These are phyloP conservation scores for Eubucco bourcierii DNA, from an alignment of 2,113 vertebrate species.

Conservation along the genomic window DNA sequence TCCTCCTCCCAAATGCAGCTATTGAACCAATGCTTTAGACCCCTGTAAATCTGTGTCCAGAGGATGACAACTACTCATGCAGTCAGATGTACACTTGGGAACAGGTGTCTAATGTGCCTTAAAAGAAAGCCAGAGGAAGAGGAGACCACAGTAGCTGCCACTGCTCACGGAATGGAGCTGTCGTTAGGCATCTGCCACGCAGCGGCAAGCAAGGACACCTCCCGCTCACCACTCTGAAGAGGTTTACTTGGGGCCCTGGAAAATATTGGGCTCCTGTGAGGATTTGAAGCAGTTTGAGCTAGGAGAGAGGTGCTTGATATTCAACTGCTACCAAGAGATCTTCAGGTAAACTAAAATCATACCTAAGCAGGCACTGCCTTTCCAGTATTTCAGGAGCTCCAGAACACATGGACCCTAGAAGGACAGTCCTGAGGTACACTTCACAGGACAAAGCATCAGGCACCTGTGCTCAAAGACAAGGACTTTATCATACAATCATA, in stretches of 20 bases:
- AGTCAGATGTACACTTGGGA: background rate
- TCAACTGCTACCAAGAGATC: background rate
- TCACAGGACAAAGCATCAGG: fast-evolving
- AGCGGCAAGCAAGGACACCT: background rate
- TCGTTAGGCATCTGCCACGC: background rate
- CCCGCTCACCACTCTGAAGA: background rate
- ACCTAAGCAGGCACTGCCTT: background rate
- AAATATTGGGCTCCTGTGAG: background rate
- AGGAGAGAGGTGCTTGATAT: background rate
- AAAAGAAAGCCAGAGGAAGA: background rate
- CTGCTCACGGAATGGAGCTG: fast-evolving
- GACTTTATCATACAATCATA: background rate
- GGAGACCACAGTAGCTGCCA: background rate
- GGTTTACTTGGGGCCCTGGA: fast-evolving
- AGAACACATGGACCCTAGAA: fast-evolving
- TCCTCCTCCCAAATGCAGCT: background rate
- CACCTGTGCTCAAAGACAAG: background rate
- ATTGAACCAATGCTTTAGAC: background rate
- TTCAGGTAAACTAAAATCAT: background rate
- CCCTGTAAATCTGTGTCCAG: background rate
- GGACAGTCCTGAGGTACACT: fast-evolving
- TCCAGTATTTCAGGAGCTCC: background rate
- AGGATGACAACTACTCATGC: background rate
- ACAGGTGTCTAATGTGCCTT: fast-evolving
- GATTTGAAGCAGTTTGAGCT: background rate